Conservation (phyloP, 1,140 invertebrate species). For the Calycopis cecrops region DNA sequence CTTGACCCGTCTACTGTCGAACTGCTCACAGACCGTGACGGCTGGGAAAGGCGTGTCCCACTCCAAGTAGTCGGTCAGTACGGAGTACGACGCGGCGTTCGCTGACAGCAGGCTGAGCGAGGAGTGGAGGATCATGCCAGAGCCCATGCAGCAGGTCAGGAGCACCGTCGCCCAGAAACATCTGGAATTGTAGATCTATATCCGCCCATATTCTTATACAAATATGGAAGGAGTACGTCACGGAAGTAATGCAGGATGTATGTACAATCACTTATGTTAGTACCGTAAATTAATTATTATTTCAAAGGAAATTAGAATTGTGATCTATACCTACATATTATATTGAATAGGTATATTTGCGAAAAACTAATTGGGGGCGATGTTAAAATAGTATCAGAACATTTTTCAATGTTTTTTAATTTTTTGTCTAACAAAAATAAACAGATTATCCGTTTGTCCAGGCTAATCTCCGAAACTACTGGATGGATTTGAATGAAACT, state of each 20-base stretch:
- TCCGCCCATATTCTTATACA: background rate
- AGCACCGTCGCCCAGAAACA: constrained; percentile 47
- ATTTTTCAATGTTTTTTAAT: too few relatives aligned
- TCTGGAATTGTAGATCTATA: constrained; percentile 27
- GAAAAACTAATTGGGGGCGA: too few relatives aligned
- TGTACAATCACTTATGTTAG: background rate
- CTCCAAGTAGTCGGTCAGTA: constrained; percentile 79
- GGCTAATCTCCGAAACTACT: too few relatives aligned
- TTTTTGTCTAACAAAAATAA: too few relatives aligned
- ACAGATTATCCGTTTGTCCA: too few relatives aligned
- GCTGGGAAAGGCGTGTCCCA: constrained; percentile 81
- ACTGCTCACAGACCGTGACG: constrained; percentile 77
- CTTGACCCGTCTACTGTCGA: constrained; percentile 70
- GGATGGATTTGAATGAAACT: too few relatives aligned
- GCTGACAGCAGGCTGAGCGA: constrained; percentile 37
- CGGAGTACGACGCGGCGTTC: constrained; percentile 47
- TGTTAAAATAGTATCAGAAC: too few relatives aligned
- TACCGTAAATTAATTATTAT: background rate
- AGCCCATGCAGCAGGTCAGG: constrained; percentile 33
- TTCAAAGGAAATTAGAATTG: too few relatives aligned
- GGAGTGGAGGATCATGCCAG: constrained; percentile 33
- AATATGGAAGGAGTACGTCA: background rate
- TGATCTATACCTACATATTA: too few relatives aligned
- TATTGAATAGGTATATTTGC: too few relatives aligned
- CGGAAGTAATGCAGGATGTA: background rate